A percentile compares a stretch with the other conserved stretches of the same genome.
These are phyloP conservation scores for Bibio marci DNA, from an alignment of 2,888 invertebrate species.

Conservation along the genomic window DNA sequence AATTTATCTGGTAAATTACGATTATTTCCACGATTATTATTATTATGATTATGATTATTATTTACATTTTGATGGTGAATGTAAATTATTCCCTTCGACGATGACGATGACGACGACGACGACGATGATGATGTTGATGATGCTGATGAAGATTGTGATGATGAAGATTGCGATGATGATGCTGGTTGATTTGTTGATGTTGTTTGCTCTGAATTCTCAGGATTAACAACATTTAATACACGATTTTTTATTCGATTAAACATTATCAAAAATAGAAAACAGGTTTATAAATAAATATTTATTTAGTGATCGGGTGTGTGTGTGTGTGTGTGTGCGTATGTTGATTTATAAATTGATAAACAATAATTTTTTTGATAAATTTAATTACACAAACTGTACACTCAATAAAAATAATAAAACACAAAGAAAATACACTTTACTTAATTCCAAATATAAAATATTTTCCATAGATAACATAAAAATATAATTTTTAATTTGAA, in stretches of 20 bases:
- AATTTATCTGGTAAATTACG: conserved; percentile 27
- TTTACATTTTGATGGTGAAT: not conserved
- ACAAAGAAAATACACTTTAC: no score
- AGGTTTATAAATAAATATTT: no score
- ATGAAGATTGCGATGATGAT: conserved; percentile 16
- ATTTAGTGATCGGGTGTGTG: no score
- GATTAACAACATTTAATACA: conserved; percentile 41
- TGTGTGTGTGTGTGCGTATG: no score
- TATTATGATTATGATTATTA: not conserved
- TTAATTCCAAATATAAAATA: no score
- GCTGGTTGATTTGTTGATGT: conserved; percentile 9
- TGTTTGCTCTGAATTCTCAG: conserved; percentile 26
- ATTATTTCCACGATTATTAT: conserved; percentile 1
- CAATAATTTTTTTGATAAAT: no score
- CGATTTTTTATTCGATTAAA: conserved; percentile 43
- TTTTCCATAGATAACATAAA: no score
- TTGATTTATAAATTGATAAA: no score
- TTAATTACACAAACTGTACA: no score
- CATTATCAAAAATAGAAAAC: no score
- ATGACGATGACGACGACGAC: conserved; percentile 6
- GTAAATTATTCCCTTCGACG: not conserved
- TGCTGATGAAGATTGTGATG: conserved; percentile 8
- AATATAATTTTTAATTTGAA: no score
- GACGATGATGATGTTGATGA: conserved; percentile 4
- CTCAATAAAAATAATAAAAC: no score